Evolutionary conservation across 1,140 invertebrate species (phyloP).

Genomic region (Leptinotarsa texana): DNA sequence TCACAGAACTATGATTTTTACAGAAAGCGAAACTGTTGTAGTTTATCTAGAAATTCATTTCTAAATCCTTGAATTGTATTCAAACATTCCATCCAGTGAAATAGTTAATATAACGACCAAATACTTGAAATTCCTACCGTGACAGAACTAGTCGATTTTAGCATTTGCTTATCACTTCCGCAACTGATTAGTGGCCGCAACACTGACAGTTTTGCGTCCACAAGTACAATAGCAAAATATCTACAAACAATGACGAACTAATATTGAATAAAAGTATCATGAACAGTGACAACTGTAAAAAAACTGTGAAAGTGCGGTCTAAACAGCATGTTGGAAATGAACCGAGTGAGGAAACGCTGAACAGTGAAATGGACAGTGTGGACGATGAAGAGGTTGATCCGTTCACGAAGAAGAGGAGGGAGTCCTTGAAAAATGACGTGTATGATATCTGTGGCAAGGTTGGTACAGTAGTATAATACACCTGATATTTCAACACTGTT

Average conservation of each 20-base stretch:
- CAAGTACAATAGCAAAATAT: background rate
- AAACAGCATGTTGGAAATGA: slow-evolving; percentile 18
- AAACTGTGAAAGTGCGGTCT: slow-evolving; percentile 30
- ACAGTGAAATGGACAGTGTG: slow-evolving; percentile 10
- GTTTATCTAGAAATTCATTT: too few species aligned
- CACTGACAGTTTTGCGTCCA: background rate
- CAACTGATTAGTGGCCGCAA: background rate
- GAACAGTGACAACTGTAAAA: slow-evolving; percentile 17
- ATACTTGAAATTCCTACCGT: too few species aligned
- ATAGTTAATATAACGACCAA: too few species aligned
- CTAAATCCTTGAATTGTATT: too few species aligned
- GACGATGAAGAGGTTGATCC: slow-evolving; percentile 33
- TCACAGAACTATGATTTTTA: too few species aligned
- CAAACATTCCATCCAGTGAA: too few species aligned
- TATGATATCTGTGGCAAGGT: slow-evolving; percentile 63
- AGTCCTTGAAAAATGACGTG: slow-evolving; percentile 53
- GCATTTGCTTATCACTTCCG: slow-evolving; percentile 1
- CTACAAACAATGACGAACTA: too few species aligned
- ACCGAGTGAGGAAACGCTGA: slow-evolving; percentile 4
- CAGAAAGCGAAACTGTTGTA: too few species aligned
- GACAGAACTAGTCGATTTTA: too few species aligned
- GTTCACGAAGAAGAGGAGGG: slow-evolving; percentile 33
- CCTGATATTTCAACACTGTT: too few species aligned
- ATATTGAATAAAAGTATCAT: background rate
- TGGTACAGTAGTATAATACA: slow-evolving; percentile 31